Evolutionary conservation across 2,113 vertebrate genomes (phyloP).

Genomic region (Aspidoscelis tigris): DNA sequence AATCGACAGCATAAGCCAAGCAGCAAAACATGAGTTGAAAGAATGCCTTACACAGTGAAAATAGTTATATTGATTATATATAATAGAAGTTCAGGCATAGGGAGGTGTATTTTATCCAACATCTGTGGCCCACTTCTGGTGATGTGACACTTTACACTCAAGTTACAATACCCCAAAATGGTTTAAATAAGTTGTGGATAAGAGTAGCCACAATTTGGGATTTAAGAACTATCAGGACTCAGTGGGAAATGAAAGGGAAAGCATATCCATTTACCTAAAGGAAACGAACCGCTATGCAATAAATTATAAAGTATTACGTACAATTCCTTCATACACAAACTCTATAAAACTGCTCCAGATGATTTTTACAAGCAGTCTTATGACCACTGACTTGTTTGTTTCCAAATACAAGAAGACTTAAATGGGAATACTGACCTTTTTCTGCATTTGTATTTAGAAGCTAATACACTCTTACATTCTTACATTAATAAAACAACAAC

Average conservation of each 20-base stretch:
- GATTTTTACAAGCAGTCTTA: neutral
- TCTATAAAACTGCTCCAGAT: no score
- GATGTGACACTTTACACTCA: neutral
- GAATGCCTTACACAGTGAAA: conserved; percentile 7
- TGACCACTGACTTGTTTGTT: neutral
- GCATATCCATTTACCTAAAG: neutral
- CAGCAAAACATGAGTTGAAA: accelerated
- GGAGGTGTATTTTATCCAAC: neutral
- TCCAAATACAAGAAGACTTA: neutral
- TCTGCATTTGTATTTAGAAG: neutral
- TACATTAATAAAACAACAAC: neutral
- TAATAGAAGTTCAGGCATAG: neutral
- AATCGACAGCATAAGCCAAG: conserved; percentile 15
- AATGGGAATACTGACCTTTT: neutral
- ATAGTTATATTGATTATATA: neutral
- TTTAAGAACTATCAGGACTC: no score
- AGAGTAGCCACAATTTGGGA: neutral
- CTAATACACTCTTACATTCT: neutral
- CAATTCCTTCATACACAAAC: neutral
- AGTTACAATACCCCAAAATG: neutral
- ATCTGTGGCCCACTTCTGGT: neutral
- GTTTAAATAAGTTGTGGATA: neutral
- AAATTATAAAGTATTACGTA: neutral
- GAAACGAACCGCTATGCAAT: neutral
- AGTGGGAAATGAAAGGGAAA: neutral